Conservation (phyloP, 2,888 invertebrate genomes). For the Pilophorus perplexus region DNA sequence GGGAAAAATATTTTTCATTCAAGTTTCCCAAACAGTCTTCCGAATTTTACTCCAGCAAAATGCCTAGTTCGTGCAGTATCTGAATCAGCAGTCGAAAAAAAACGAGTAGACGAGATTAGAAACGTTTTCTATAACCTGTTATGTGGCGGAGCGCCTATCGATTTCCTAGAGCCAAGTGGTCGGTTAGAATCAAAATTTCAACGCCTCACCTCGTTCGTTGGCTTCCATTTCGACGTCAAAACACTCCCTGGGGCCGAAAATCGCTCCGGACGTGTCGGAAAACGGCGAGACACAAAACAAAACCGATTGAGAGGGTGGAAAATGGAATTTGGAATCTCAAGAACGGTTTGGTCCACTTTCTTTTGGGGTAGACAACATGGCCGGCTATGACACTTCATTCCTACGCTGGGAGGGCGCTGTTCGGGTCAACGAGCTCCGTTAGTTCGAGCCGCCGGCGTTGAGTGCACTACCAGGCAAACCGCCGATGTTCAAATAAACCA, state of each 20-base stretch:
- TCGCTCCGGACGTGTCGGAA: neutral
- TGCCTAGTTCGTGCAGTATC: too few relatives aligned
- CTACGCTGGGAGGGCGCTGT: constrained; percentile 24
- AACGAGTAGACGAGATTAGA: too few relatives aligned
- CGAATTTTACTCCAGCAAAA: too few relatives aligned
- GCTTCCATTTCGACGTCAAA: constrained; percentile 43
- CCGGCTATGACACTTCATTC: constrained; percentile 42
- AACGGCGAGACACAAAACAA: neutral
- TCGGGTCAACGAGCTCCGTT: constrained; percentile 27
- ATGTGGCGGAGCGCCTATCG: constrained; percentile 1
- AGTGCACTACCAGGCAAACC: too few relatives aligned
- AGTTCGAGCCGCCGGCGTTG: too few relatives aligned
- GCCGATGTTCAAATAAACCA: too few relatives aligned
- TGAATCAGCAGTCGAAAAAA: too few relatives aligned
- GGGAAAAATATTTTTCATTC: too few relatives aligned
- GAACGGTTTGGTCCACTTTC: constrained; percentile 46
- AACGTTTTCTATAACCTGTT: constrained; percentile 29
- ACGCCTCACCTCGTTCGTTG: constrained; percentile 46
- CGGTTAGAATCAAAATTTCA: neutral
- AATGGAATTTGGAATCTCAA: neutral
- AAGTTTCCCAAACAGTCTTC: too few relatives aligned
- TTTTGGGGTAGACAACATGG: constrained; percentile 47
- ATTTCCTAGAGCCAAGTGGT: constrained; percentile 23
- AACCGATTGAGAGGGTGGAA: too few relatives aligned
- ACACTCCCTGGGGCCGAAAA: neutral